phyloP scores from a whole-genome alignment of 2,797 vertebrate species.

The Ceryle rudis region DNA sequence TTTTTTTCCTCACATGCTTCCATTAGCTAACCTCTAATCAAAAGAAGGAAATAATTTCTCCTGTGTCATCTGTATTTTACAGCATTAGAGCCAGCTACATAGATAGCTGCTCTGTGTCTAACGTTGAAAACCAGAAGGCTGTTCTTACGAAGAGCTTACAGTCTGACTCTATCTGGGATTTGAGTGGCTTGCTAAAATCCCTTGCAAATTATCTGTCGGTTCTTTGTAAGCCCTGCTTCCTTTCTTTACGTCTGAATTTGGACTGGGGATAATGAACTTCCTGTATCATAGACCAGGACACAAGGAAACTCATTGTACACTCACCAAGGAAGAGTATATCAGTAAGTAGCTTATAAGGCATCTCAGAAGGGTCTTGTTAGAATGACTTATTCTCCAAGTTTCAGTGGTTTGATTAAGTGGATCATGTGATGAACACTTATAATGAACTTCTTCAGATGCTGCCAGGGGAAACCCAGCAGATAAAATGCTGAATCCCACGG shows the following conservation, averaged over 20 bases:
- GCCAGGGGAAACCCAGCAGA: constrained; percentile 75
- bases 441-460: constrained; percentile 78
- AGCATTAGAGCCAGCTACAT: neutral
- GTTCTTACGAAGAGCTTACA: neutral
- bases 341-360: constrained; percentile 75
- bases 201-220: constrained; percentile 71
- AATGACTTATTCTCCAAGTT: constrained; percentile 75
- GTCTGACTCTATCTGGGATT: constrained; percentile 42
- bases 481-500: constrained; percentile 66
- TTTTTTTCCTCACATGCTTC: neutral
- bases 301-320: constrained; percentile 79
- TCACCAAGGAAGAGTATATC: constrained; percentile 72
- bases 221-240: constrained; percentile 77
- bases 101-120: neutral
- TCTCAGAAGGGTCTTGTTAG: constrained; percentile 76
- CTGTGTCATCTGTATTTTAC: neutral
- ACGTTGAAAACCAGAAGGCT: neutral
- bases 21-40: constrained; percentile 47
- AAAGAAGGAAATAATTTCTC: neutral
- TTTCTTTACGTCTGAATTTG: constrained; percentile 68
- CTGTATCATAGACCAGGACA: constrained; percentile 69
- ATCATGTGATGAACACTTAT: constrained; percentile 76
- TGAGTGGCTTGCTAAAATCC: constrained; percentile 62
- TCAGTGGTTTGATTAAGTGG: constrained; percentile 76
- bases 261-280: constrained; percentile 78